These are phyloP conservation scores for Andrena haemorrhoa DNA, from an alignment of 2,888 invertebrate species.

Conservation along the genomic window DNA sequence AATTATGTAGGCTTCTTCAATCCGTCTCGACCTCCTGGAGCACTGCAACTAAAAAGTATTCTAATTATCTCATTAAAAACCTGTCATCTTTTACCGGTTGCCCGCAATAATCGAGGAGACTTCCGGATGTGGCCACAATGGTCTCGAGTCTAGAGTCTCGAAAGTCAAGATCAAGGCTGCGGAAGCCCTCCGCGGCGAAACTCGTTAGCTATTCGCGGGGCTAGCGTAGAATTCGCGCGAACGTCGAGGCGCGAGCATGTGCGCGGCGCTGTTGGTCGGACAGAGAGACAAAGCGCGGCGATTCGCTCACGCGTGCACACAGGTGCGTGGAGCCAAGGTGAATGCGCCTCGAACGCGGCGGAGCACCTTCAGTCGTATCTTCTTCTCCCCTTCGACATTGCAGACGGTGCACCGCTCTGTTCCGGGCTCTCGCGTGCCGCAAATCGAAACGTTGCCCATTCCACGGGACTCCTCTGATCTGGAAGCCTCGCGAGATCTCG, in stretches of 20 bases:
- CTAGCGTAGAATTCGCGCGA: slow-evolving; percentile 40
- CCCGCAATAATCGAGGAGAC: neutral
- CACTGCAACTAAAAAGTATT: too few species aligned
- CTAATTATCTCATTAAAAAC: neutral
- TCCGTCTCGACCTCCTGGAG: too few species aligned
- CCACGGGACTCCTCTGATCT: slow-evolving; percentile 36
- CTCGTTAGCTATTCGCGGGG: slow-evolving; percentile 33
- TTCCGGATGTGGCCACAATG: slow-evolving; percentile 12
- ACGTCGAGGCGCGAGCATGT: neutral
- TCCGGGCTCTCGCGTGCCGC: slow-evolving; percentile 55
- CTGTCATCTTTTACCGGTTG: slow-evolving; percentile 23
- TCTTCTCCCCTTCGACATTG: slow-evolving; percentile 74
- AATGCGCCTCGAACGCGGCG: slow-evolving; percentile 73
- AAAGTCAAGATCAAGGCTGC: slow-evolving; percentile 67
- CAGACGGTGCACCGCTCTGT: slow-evolving; percentile 59
- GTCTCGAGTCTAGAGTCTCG: slow-evolving; percentile 3
- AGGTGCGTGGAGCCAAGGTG: slow-evolving; percentile 75
- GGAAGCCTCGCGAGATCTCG: neutral
- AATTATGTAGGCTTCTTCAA: too few species aligned
- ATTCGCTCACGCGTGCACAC: slow-evolving; percentile 69
- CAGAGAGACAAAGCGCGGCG: slow-evolving; percentile 40
- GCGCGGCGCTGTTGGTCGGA: neutral
- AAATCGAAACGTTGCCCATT: slow-evolving; percentile 19
- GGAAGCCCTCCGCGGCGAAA: slow-evolving; percentile 41
- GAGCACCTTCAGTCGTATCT: slow-evolving; percentile 75